Conservation (phyloP, 1,140 invertebrate genomes). For the Bathynomus jamesi region DNA sequence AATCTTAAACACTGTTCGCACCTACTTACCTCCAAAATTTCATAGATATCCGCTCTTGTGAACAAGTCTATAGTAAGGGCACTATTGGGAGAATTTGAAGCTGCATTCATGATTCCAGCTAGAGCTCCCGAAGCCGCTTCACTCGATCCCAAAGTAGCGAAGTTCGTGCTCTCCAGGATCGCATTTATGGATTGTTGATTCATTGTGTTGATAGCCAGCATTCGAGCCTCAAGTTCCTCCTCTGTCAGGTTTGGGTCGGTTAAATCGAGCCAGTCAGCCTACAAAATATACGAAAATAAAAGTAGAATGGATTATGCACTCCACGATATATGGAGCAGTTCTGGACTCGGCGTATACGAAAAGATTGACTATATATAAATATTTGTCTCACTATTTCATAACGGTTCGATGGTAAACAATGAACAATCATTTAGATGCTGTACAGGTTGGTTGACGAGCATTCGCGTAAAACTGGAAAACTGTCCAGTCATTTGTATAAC, state of each 20-base stretch:
- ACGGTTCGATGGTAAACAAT: too few relatives aligned
- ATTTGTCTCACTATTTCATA: too few relatives aligned
- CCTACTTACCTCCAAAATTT: conserved; percentile 14
- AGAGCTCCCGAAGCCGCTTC: conserved; percentile 13
- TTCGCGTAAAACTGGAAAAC: too few relatives aligned
- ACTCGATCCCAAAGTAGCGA: conserved; percentile 6
- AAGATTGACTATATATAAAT: too few relatives aligned
- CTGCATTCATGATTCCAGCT: conserved; percentile 9
- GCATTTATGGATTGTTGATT: conserved; percentile 12
- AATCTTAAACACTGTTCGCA: too few relatives aligned
- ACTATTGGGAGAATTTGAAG: background rate
- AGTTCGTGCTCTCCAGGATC: conserved; percentile 18
- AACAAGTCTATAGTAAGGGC: conserved; percentile 13
- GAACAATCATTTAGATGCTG: too few relatives aligned
- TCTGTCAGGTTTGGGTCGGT: background rate
- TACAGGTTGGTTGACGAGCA: too few relatives aligned
- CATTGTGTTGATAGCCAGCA: conserved; percentile 8
- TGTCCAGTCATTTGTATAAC: too few relatives aligned
- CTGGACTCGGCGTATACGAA: too few relatives aligned
- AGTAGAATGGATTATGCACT: too few relatives aligned
- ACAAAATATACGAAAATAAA: too few relatives aligned
- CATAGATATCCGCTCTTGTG: conserved; percentile 4
- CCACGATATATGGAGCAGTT: too few relatives aligned
- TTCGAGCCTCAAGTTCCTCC: background rate
- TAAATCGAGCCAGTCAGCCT: background rate